Conservation (phyloP, 2,888 invertebrate species). For the Balanococcus diminutus region DNA sequence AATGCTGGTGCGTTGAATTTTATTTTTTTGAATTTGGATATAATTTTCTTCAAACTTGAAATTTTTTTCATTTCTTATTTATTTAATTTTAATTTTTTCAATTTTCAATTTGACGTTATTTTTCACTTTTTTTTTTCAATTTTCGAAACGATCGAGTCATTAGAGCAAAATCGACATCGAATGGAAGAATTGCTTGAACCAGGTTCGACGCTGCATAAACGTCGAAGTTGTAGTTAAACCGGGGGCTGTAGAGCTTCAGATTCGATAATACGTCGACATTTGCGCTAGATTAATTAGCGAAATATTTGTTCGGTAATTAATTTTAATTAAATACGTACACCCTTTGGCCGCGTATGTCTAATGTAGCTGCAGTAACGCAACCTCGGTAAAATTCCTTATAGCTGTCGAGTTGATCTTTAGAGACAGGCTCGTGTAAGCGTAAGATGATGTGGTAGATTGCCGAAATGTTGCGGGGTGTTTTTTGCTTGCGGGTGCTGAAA, state of each 20-base stretch:
- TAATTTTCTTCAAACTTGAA: too few species aligned
- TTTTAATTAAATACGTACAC: slow-evolving; percentile 37
- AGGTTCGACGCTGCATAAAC: not conserved
- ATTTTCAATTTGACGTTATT: too few species aligned
- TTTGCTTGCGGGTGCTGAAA: not conserved
- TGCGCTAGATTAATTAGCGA: slow-evolving; percentile 19
- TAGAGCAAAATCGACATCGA: not conserved
- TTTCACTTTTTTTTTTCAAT: too few species aligned
- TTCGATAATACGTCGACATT: not conserved
- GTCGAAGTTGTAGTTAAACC: not conserved
- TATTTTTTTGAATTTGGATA: too few species aligned
- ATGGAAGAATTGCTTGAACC: not conserved
- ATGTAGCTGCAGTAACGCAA: not conserved
- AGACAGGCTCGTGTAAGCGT: not conserved
- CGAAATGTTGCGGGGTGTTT: not conserved
- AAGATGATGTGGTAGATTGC: not conserved
- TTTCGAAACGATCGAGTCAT: not conserved
- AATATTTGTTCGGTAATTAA: slow-evolving; percentile 26
- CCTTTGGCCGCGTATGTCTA: not conserved
- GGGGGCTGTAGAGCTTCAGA: not conserved
- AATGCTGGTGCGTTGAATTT: too few species aligned
- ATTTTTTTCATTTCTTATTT: too few species aligned
- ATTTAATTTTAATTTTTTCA: too few species aligned
- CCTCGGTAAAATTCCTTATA: not conserved
- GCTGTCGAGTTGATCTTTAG: slow-evolving; percentile 26